These are phyloP conservation scores for Pardosa pseudoannulata DNA, from an alignment of 2,888 invertebrate species.

Conservation along the genomic window DNA sequence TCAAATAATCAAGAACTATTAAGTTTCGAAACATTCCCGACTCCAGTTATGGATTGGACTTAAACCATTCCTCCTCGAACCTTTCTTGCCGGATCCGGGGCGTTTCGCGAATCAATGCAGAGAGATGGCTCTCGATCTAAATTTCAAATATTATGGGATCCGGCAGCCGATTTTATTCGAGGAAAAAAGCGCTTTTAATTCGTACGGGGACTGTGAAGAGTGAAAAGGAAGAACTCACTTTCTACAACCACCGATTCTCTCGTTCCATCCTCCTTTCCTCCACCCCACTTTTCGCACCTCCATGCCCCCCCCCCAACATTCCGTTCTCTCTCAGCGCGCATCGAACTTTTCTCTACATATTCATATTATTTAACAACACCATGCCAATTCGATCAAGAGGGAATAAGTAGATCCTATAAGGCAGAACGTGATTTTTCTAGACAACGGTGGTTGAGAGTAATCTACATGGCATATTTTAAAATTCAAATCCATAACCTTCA, in stretches of 20 bases:
- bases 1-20: too few relatives aligned
- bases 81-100: conserved; percentile 15
- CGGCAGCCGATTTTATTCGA: conserved; percentile 23
- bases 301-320: not conserved
- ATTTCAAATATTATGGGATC: conserved; percentile 63
- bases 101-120: conserved; percentile 42
- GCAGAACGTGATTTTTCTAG: too few relatives aligned
- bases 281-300: too few relatives aligned
- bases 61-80: not conserved
- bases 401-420: too few relatives aligned
- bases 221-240: not conserved
- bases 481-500: too few relatives aligned
- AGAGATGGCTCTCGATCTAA: conserved; percentile 36
- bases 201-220: too few relatives aligned
- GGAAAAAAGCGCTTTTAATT: conserved; percentile 49
- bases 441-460: conserved; percentile 10
- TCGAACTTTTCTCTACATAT: conserved; percentile 61
- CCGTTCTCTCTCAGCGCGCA: conserved; percentile 8
- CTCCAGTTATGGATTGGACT: too few relatives aligned
- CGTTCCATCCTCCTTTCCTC: too few relatives aligned
- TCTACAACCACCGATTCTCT: too few relatives aligned
- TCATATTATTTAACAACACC: conserved; percentile 62
- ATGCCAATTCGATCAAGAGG: conserved; percentile 35
- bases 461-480: too few relatives aligned
- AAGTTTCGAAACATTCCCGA: conserved; percentile 12